Evolutionary conservation across 2,797 vertebrate species (phyloP), one percentile per base, ranked within the genome.

Genomic region (Chrysocyon brachyurus): DNA sequence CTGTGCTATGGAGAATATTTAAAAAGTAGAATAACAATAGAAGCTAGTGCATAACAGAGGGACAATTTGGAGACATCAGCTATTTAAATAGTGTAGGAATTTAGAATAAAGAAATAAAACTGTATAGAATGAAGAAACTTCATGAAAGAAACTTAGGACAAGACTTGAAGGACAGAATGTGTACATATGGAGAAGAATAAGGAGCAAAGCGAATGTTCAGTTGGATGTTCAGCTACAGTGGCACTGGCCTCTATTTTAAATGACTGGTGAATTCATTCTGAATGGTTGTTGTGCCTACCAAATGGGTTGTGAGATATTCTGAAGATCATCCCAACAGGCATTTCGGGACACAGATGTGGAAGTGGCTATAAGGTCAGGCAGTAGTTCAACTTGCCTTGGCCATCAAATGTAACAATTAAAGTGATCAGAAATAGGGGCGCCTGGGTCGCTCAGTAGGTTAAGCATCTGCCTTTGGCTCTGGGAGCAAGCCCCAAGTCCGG

Each of bases 371-470:
- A 63, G 57, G n/a, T 90, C 7, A 59, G 64, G 70, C 22, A 63
- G 16, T 31, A 77, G 49, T 91, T 95, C 46, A 12, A 57, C n/a
- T 75, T 49, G 17, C 17, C 28, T 15, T 78, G 31, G 26, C 6
- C 84, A 93, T 73, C n/a, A 87, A 97, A 93, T 81, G 24, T 17
- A 57, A 94, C 64, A 84, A 93, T 61, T 56, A 78, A 90, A 94
- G 54, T 90, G 59, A 90, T 66, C 8, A 40, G 57, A 93, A 90
- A 28, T 59, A 78, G 85, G 83, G 22, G 40, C 7, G 7, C 40
- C 40, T 46, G 40, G 40, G 7, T 46, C 7, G 7, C 40, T 46
- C 40, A 46, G 40, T 46, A 46, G 40, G 40, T 46, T 46, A 46
- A 46, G 6, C 7, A 1, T 46, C 40, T 46, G 40, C 40, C 40